phyloP scores from a whole-genome alignment of 2,888 invertebrate genomes.

The Melitaea athalia region DNA sequence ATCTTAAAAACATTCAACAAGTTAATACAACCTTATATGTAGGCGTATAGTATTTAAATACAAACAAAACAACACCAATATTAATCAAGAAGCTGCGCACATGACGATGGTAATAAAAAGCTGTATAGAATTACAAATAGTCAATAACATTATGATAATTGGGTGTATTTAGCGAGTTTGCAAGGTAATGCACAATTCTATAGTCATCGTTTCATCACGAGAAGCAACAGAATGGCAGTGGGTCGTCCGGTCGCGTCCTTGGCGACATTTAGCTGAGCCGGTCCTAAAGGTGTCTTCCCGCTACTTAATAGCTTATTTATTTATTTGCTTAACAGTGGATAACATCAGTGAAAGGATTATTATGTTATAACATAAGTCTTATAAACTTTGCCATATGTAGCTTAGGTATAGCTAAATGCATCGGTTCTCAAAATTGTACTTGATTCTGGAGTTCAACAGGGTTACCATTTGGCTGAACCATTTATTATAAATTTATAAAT shows the following conservation, averaged over 20 bases:
- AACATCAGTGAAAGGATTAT: no score
- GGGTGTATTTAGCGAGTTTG: background rate
- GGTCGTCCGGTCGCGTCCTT: constrained; percentile 32
- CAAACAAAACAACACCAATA: background rate
- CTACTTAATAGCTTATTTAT: background rate
- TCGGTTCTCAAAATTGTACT: background rate
- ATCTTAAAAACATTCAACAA: no score
- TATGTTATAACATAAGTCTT: no score
- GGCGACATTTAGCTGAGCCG: constrained; percentile 13
- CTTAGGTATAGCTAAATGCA: background rate
- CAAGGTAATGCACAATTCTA: background rate
- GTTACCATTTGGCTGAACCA: no score
- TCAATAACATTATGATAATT: background rate
- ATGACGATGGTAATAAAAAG: background rate
- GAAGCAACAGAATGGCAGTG: constrained; percentile 24
- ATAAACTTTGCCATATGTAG: no score
- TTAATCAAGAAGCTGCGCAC: background rate
- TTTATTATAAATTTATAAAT: no score
- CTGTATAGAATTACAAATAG: background rate
- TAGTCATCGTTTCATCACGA: constrained; percentile 23
- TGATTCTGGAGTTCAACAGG: no score
- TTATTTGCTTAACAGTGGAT: no score
- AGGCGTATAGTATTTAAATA: no score
- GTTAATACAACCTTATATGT: no score
- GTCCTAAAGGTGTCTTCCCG: background rate